Percentiles rank a stretch among this genome's conserved stretches.
These are phyloP conservation scores for Crocuta crocuta DNA, from an alignment of 2,113 vertebrate genomes.

Conservation along the genomic window DNA sequence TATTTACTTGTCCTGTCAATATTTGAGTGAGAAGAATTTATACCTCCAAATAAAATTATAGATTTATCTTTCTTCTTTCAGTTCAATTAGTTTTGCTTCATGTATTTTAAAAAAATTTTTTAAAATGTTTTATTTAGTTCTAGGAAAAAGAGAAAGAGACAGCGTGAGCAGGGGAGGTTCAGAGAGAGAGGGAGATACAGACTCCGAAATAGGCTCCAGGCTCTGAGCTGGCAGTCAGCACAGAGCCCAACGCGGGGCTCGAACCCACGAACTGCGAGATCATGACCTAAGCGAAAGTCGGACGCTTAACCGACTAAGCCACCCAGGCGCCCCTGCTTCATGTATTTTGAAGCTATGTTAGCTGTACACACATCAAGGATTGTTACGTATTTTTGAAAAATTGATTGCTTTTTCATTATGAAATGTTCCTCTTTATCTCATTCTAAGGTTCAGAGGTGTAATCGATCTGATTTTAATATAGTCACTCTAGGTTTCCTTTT, in stretches of 20 bases:
- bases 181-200: neutral
- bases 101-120: neutral
- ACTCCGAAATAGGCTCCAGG: neutral
- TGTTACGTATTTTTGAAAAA: neutral
- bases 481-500: neutral
- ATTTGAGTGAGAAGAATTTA: neutral
- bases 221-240: neutral
- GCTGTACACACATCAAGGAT: neutral
- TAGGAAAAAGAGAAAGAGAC: neutral
- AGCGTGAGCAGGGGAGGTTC: neutral
- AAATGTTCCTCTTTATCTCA: neutral
- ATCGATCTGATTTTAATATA: neutral
- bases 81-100: neutral
- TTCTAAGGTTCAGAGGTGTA: neutral
- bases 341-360: neutral
- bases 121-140: neutral
- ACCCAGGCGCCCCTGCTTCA: neutral
- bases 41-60: neutral
- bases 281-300: neutral
- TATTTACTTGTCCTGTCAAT: neutral
- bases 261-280: neutral
- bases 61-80: neutral
- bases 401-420: neutral
- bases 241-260: neutral
- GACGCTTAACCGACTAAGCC: neutral